phyloP scores from a whole-genome alignment of 2,797 vertebrate genomes.

The Salmo trutta region DNA sequence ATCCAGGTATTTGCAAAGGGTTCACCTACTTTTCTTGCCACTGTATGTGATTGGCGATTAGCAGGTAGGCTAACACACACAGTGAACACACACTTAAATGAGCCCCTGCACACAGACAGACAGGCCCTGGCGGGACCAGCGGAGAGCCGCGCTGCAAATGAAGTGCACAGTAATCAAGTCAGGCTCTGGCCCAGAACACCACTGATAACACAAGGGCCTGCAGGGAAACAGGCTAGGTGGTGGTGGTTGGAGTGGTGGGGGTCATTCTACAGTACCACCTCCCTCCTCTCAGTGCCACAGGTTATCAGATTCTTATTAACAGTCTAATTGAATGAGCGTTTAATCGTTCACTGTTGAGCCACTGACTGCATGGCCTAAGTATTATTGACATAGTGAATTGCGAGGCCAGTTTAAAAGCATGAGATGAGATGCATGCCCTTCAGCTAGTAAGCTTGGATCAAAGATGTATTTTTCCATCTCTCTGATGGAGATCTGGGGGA shows the following conservation, averaged over 20 bases:
- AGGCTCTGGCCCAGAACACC: slow-evolving; percentile 28
- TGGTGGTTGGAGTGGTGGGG: background rate
- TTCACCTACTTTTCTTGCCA: too few relatives aligned
- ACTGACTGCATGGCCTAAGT: too few relatives aligned
- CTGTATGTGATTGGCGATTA: slow-evolving; percentile 54
- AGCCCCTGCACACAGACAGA: slow-evolving; percentile 40
- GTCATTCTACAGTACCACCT: too few relatives aligned
- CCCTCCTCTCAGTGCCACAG: background rate
- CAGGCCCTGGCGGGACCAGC: background rate
- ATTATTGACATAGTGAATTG: too few relatives aligned
- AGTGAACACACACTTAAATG: slow-evolving; percentile 62
- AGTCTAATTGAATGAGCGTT: background rate
- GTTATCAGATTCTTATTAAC: slow-evolving; percentile 5
- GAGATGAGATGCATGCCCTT: too few relatives aligned
- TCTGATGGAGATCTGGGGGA: too few relatives aligned
- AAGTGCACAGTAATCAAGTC: slow-evolving; percentile 52
- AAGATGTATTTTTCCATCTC: too few relatives aligned
- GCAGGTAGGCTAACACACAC: slow-evolving; percentile 47
- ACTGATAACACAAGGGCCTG: background rate
- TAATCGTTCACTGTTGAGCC: slow-evolving; percentile 4
- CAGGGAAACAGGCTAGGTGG: background rate
- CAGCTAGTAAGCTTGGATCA: too few relatives aligned
- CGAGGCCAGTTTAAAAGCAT: too few relatives aligned
- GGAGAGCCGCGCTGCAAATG: slow-evolving; percentile 38
- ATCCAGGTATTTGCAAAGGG: too few relatives aligned